Percentiles rank a stretch among this genome's conserved stretches.
Conservation (phyloP, 2,888 invertebrate genomes). For the Plutella xylostella region DNA sequence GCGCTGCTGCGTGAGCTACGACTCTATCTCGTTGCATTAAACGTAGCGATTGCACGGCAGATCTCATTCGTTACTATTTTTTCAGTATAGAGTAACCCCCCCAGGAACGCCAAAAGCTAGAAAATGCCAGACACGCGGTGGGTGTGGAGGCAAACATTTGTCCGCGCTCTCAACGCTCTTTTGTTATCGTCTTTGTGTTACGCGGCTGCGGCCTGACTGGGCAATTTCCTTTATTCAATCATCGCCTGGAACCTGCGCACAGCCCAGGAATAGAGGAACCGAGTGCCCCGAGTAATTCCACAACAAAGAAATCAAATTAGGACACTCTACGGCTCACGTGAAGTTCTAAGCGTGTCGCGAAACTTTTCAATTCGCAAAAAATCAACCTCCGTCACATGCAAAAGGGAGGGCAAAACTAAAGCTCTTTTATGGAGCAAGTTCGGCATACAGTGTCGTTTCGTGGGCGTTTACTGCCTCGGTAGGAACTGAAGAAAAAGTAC, state of each 20-base stretch:
- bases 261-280: slow-evolving; percentile 9
- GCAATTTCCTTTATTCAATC: slow-evolving; percentile 36
- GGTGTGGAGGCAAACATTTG: slow-evolving; percentile 25
- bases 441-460: slow-evolving; percentile 46
- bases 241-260: slow-evolving; percentile 18
- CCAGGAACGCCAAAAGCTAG: slow-evolving; percentile 12
- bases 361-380: slow-evolving; percentile 17
- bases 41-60: too few relatives aligned
- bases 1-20: too few relatives aligned
- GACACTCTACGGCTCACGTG: neutral
- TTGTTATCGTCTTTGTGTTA: slow-evolving; percentile 20
- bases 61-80: too few relatives aligned
- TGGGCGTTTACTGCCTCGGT: slow-evolving; percentile 35
- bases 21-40: too few relatives aligned
- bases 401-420: slow-evolving; percentile 58
- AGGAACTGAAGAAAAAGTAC: slow-evolving; percentile 35
- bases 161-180: slow-evolving; percentile 22
- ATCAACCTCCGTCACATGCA: slow-evolving; percentile 31
- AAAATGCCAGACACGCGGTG: slow-evolving; percentile 13
- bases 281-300: slow-evolving; percentile 3
- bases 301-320: slow-evolving; percentile 8
- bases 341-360: slow-evolving; percentile 6
- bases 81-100: too few relatives aligned
- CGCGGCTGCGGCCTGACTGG: slow-evolving; percentile 22
- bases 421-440: slow-evolving; percentile 62